Evolutionary conservation across 2,888 invertebrate species (phyloP), one percentile per base, ranked within the genome.

Genomic region (Crepidodera aurea): DNA sequence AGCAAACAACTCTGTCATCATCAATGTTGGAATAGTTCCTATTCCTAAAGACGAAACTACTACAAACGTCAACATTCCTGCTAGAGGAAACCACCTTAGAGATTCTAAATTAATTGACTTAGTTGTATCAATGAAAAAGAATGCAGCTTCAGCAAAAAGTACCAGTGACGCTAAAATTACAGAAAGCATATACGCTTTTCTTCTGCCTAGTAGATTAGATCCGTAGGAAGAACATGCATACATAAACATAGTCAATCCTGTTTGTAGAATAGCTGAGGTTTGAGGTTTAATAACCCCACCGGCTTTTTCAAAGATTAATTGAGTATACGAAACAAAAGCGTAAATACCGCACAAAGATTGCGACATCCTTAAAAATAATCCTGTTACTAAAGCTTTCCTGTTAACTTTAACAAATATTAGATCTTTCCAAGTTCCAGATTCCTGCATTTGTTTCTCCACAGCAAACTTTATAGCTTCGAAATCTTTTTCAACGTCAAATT

Each of bases 241-340:
- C 2, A 69, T 37, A 7, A 68, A 34, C 16, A 69, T 64, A 16
- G 67, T 58, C 2, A 68, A 56, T 4, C 71, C 71, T 39, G 73
- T 51, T 4, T 34, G 73, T 3, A 77, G 71, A 16, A 77, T 77
- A 2, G 77, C 68, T 1, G 77, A 76, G 2, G 69, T 62, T 51
- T 69, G 73, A 7, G 77, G 71, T 1, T 73, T 71, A 2, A 79
- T 60, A 51, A 71, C 67, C 6, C 75, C 76, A 19, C 77, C 78
- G 8, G 78, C 72, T 67, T 75, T 71, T 32, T 72, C 66, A 60
- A 80, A 80, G 39, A 80, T 75, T 18, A 70, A 70, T 44, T 78
- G 76, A 1, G 75, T 73, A 51, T 77, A 77, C 0, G 71, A 65
- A 1, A 66, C 63, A 60, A 79, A 75, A 0, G 71, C 66, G 3